A percentile compares a stretch with the other conserved stretches of the same genome.
Conservation (phyloP, 2,113 vertebrate genomes). For the Ariopsis seemanni region DNA sequence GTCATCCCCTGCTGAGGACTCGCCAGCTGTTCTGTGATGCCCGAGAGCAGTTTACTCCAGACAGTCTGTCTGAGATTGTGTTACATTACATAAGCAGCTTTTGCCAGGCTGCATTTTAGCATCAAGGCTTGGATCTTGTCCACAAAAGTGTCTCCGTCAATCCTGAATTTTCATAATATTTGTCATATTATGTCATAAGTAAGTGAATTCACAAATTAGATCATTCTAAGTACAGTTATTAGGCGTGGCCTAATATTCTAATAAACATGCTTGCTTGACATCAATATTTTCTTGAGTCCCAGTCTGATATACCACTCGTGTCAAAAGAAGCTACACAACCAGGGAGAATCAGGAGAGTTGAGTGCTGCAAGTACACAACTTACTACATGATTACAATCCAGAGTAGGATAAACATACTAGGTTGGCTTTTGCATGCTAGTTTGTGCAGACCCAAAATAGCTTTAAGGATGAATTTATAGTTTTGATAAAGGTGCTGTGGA, state of each 20-base stretch:
- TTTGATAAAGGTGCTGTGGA: neutral
- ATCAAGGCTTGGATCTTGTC: constrained; percentile 34
- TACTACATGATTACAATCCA: neutral
- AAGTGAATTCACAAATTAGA: neutral
- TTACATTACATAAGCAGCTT: constrained; percentile 71
- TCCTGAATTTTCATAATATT: neutral
- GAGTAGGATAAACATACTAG: neutral
- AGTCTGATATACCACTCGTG: neutral
- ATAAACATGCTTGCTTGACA: neutral
- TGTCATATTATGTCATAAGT: neutral
- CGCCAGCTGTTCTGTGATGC: constrained; percentile 9
- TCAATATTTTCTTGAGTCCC: neutral
- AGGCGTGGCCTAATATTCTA: neutral
- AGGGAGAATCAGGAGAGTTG: neutral
- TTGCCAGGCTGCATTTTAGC: constrained; percentile 42
- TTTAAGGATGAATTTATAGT: neutral
- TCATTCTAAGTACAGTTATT: neutral
- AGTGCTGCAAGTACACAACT: neutral
- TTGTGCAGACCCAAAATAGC: neutral
- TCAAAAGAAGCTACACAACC: neutral
- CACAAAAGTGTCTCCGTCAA: neutral
- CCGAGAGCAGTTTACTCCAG: constrained; percentile 13
- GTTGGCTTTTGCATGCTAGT: neutral
- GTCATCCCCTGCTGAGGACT: neutral
- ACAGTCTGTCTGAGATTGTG: constrained; percentile 46